Base-by-base conservation (phyloP, 2,888 invertebrate species). In the Phrixothrix hirtus region DNA sequence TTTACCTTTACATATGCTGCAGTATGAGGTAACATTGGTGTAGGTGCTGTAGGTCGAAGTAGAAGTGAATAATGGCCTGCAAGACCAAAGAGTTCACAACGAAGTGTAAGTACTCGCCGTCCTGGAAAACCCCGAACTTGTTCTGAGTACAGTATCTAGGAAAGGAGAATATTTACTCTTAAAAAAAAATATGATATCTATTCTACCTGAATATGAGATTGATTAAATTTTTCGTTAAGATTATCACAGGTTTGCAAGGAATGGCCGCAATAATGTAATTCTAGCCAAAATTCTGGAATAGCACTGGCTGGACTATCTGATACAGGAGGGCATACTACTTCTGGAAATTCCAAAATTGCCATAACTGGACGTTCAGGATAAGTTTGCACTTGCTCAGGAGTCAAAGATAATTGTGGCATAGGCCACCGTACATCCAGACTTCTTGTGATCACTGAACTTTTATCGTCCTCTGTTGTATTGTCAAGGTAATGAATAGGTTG, bases 351-450 rank as follows among this genome's bases (percentile, higher is more conserved):
- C 58, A 92, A 70, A 2, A 85, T 86, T 0, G 88, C 89, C 60
- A 82, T 83, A 57, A 91, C 87, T 16, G 87, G 83, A 52, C 81
- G 78, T 68, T 85, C 86, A 2, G 92, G 91, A 74, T 90, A 92
- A 36, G 92, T 92, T 65, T 85, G 84, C 42, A 92, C 83, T 63
- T 85, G 83, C 64, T 88, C 87, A 2, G 89, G 89, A 47, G 86
- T 87, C 37, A 91, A 80, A 39, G 83, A 82, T 61, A 92, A 73
- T 59, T 74, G 73, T 4, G 89, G 88, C 50, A 82, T 80, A 3
- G 92, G 91, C 92, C 92, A 92, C 74, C 87, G 81, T 3, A 92
- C 91, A 64, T 92, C 89, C 64, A 92, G 80, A 50, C 84, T 80
- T 75, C 81, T 79, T 1, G 81, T 74, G 48, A 73, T 72, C 29